Evolutionary conservation across 2,113 vertebrate genomes (phyloP).

Genomic region (Grus americana): DNA sequence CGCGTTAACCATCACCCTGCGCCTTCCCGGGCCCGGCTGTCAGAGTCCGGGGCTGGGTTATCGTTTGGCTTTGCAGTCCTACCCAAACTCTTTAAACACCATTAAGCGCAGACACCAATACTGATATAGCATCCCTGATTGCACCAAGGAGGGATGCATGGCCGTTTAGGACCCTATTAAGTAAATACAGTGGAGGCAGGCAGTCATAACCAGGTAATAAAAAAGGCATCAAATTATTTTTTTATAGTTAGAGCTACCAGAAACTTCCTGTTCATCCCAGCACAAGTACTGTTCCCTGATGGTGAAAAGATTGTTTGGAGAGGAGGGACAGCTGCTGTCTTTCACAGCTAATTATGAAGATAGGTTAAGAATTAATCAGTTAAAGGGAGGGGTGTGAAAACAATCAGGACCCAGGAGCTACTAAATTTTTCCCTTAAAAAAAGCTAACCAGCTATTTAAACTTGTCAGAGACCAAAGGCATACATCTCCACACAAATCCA

Average conservation of each 20-base stretch:
- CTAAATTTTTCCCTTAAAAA: not conserved
- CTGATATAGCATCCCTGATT: not conserved
- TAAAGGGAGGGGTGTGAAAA: not conserved
- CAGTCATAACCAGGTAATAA: conserved; percentile 4
- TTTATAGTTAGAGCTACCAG: not conserved
- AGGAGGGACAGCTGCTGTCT: not conserved
- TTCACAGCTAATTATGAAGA: not conserved
- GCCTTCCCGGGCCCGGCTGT: not conserved
- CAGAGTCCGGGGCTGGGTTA: not conserved
- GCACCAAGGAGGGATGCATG: not conserved
- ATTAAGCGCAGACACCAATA: not conserved
- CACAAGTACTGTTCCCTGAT: not conserved
- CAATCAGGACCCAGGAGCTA: not conserved
- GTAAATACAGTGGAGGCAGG: not conserved
- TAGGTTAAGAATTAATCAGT: not conserved
- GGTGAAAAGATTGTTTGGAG: not conserved
- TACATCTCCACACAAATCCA: not conserved
- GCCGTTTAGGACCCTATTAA: not conserved
- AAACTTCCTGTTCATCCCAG: not conserved
- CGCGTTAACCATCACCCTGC: not conserved
- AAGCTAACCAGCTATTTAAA: not conserved
- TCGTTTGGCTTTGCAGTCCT: not conserved
- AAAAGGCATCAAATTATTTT: conserved; percentile 1
- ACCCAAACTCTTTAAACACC: not conserved
- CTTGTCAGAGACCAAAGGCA: not conserved